Evolutionary conservation across 2,888 invertebrate species (phyloP).

Genomic region (Deladenus siricidicola): DNA sequence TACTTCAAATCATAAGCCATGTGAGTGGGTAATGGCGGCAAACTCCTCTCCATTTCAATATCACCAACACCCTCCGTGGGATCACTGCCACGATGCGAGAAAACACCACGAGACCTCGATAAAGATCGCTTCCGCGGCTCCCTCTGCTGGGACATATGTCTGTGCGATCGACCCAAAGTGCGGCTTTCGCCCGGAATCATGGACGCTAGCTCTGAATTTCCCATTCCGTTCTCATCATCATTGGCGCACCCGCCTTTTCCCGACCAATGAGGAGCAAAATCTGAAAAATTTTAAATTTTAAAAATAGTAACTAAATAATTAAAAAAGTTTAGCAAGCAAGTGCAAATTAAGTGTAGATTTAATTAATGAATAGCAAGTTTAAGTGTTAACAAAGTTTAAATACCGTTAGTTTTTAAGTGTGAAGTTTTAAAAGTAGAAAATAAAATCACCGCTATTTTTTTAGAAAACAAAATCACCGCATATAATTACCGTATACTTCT

Average conservation of each 20-base stretch:
- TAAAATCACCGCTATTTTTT: no score
- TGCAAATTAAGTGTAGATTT: no score
- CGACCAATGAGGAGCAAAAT: constrained; percentile 32
- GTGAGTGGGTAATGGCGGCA: constrained; percentile 55
- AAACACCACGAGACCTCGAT: constrained; percentile 35
- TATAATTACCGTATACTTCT: no score
- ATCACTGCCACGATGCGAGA: constrained; percentile 12
- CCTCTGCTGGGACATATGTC: not conserved
- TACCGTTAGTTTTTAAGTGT: no score
- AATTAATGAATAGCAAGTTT: no score
- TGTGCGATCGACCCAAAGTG: not conserved
- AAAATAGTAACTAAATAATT: no score
- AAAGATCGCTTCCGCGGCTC: constrained; percentile 27
- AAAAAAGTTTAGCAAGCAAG: constrained; percentile 8
- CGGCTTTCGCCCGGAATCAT: constrained; percentile 8
- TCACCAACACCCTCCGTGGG: constrained; percentile 5
- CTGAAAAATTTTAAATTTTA: constrained; percentile 24
- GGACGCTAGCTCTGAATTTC: not conserved
- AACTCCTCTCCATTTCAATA: constrained; percentile 13
- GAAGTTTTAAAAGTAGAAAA: no score
- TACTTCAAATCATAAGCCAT: constrained; percentile 58
- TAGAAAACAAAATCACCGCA: no score
- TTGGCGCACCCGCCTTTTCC: not conserved
- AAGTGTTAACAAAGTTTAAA: no score
- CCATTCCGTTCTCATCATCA: not conserved